These are phyloP conservation scores for Drosophila demipolita DNA, from an alignment of 2,888 invertebrate species.

Conservation along the genomic window DNA sequence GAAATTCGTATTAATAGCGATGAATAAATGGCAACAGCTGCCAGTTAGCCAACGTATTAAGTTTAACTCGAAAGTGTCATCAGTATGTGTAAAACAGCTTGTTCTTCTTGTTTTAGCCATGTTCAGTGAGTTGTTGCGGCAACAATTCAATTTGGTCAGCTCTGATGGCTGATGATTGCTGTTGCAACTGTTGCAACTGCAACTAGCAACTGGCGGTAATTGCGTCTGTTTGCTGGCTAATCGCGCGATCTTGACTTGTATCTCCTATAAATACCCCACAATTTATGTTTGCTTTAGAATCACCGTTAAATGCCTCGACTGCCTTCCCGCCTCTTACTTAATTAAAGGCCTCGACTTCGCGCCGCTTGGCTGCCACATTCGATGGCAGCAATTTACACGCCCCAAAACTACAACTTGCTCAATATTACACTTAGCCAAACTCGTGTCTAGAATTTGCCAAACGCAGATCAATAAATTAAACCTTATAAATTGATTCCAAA, in stretches of 20 bases:
- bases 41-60: conserved; percentile 15
- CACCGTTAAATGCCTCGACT: conserved; percentile 62
- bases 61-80: conserved; percentile 26
- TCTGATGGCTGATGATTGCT: conserved; percentile 37
- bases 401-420: conserved; percentile 60
- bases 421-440: conserved; percentile 35
- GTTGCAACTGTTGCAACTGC: conserved; percentile 7
- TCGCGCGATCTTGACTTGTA: conserved; percentile 66
- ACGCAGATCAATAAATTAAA: not conserved
- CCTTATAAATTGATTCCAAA: not conserved
- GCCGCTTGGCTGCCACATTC: conserved; percentile 39
- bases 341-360: conserved; percentile 35
- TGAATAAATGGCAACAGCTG: conserved; percentile 50
- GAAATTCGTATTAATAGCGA: conserved; percentile 31
- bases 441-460: not conserved
- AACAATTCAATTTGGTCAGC: conserved; percentile 72
- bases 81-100: conserved; percentile 23
- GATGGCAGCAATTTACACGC: conserved; percentile 61
- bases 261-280: conserved; percentile 74
- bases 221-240: conserved; percentile 51
- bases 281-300: conserved; percentile 73
- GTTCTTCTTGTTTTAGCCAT: conserved; percentile 15
- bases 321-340: conserved; percentile 40
- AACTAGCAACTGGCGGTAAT: conserved; percentile 36
- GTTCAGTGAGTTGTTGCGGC: conserved; percentile 45